These are phyloP conservation scores for Basileuterus tristriatus DNA, from an alignment of 2,797 vertebrate genomes.

Conservation along the genomic window DNA sequence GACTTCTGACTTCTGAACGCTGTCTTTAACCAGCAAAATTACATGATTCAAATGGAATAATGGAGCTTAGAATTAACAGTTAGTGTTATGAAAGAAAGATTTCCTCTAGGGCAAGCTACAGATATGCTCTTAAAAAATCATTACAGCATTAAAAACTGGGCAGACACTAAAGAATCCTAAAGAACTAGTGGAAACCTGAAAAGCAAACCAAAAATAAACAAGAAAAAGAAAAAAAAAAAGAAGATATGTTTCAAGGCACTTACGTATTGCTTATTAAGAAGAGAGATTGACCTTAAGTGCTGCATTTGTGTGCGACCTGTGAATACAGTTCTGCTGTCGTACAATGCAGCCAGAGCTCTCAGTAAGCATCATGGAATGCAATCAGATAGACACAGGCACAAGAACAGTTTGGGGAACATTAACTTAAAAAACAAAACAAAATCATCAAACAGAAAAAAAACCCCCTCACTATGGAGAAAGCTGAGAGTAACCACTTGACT, in stretches of 20 bases:
- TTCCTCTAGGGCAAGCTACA: slow-evolving; percentile 72
- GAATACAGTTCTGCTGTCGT: slow-evolving; percentile 48
- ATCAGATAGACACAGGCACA: slow-evolving; percentile 62
- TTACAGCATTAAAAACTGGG: slow-evolving; percentile 47
- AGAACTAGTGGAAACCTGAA: slow-evolving; percentile 27
- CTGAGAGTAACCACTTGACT: slow-evolving; percentile 61
- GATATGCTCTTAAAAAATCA: slow-evolving; percentile 68
- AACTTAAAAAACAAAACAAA: slow-evolving; percentile 9
- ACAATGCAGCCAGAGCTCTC: slow-evolving; percentile 64
- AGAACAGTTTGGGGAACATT: slow-evolving; percentile 46
- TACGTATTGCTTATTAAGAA: slow-evolving; percentile 81
- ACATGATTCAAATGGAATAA: slow-evolving; percentile 65
- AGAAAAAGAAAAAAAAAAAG: neutral
- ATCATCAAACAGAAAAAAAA: slow-evolving; percentile 17
- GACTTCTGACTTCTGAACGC: slow-evolving; percentile 59
- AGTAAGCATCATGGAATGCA: slow-evolving; percentile 68
- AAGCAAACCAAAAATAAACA: slow-evolving; percentile 15
- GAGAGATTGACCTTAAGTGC: slow-evolving; percentile 71
- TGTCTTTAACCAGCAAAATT: slow-evolving; percentile 64
- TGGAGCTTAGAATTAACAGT: slow-evolving; percentile 72
- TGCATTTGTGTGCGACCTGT: slow-evolving; percentile 39
- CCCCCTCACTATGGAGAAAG: neutral
- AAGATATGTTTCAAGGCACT: slow-evolving; percentile 79
- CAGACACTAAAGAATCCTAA: neutral
- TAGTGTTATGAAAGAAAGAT: slow-evolving; percentile 74